Evolutionary conservation across 30 jellyfish, hydroid and myxozoan genomes (phyloP), one percentile per base, ranked within the genome.

Genomic region (Cassiopea andromeda): DNA sequence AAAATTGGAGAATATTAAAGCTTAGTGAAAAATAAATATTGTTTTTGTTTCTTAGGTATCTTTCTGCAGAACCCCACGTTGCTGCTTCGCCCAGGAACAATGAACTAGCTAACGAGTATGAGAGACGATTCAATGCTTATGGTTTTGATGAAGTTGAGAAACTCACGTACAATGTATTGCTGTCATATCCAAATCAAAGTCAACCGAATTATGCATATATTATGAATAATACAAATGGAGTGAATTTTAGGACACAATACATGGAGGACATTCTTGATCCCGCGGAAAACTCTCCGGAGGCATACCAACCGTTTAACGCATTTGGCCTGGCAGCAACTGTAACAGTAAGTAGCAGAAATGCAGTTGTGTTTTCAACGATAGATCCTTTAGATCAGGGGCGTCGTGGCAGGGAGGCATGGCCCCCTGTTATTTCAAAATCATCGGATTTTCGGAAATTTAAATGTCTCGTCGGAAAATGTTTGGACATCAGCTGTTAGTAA

Each of bases 291-390:
- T 82, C 94, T 4, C 12, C 95, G 2, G 91, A 82, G 14, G 71
- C 94, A 46, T 48, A 86, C 6, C 98, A 92, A 18, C 99, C 99
- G 15, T 95, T 95, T 73, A 87, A 82, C 79, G 99, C 99, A 1
- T 95, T 79, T 82, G 88, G 97, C 8, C 92, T 97, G 45, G 97
- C 94, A 17, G 96, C 94, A 67, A 84, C 68, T 43, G 99, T 83
- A 12, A 83, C 93, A 88, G 99, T 95, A 76, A 85, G 92, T 83
- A 10, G 12, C 12, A 54, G 7, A 6, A 54, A 10, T 54, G 10
- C 7, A 38, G 38, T 27, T 27, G 38, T 27, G 38, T 27, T 27
- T 27, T 27, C 38, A 27, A 27, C 38, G 38, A 27, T 27, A 27
- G 38, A 27, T 27, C 38, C 38, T 27, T 27, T 27, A 27, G 38